Conservation (phyloP, 2,888 invertebrate species). For the Drosophila suboccidentalis region DNA sequence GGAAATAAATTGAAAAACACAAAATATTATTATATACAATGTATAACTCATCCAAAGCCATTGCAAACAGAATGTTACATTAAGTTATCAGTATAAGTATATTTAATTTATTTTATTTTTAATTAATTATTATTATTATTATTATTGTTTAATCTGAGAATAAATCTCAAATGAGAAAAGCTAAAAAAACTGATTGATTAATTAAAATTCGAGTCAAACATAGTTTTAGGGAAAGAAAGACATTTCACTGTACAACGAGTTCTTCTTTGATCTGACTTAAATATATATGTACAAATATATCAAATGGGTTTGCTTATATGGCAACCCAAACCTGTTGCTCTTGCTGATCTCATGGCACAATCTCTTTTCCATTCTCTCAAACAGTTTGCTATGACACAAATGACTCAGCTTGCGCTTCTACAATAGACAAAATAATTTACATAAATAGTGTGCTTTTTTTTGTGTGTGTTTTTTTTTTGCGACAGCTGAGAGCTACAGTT, state of each 20-base stretch:
- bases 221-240: background rate
- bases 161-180: background rate
- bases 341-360: slow-evolving; percentile 55
- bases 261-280: slow-evolving; percentile 4
- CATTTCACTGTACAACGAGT: background rate
- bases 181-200: too few species aligned
- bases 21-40: background rate
- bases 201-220: background rate
- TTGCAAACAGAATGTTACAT: background rate
- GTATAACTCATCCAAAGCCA: background rate
- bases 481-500: slow-evolving; percentile 37
- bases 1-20: background rate
- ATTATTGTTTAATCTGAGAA: background rate
- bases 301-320: slow-evolving; percentile 17
- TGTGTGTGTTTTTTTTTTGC: slow-evolving; percentile 19
- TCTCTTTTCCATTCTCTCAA: slow-evolving; percentile 50
- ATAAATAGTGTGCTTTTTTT: slow-evolving; percentile 41
- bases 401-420: slow-evolving; percentile 46
- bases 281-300: slow-evolving; percentile 12
- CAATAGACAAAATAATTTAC: slow-evolving; percentile 48
- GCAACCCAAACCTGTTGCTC: slow-evolving; percentile 50
- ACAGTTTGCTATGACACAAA: slow-evolving; percentile 46
- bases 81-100: slow-evolving; percentile 3
- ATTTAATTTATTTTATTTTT: too few species aligned
- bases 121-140: too few species aligned